Conservation (phyloP, 30 jellyfish, hydroid and myxozoan genomes). For the Aurelia sp. region DNA sequence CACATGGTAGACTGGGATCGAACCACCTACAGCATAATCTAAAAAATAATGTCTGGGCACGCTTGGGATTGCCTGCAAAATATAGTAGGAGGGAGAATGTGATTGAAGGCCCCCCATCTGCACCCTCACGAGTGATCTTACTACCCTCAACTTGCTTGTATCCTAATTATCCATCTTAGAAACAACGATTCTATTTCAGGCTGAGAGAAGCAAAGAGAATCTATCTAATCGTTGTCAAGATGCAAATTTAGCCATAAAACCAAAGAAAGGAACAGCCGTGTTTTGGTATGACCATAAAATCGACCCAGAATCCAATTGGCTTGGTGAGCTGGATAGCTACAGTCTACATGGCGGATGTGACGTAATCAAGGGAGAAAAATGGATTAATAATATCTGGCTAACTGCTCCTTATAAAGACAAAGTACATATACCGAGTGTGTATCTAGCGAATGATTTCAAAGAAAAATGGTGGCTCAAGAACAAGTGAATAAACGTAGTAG, state of each 20-base stretch:
- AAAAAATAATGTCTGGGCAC: too few species aligned
- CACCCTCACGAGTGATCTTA: too few species aligned
- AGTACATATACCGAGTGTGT: slow-evolving; percentile 65
- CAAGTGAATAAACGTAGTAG: too few species aligned
- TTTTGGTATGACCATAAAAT: slow-evolving; percentile 93
- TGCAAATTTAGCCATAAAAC: slow-evolving; percentile 85
- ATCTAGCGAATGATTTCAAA: slow-evolving; percentile 1
- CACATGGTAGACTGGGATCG: too few species aligned
- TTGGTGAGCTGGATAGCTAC: slow-evolving; percentile 87
- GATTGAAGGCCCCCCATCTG: too few species aligned
- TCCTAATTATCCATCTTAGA: too few species aligned
- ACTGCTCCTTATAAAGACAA: slow-evolving; percentile 80
- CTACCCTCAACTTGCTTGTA: too few species aligned
- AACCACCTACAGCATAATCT: too few species aligned
- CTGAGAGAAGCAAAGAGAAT: slow-evolving; percentile 24
- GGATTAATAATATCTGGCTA: slow-evolving; percentile 97
- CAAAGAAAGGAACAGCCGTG: slow-evolving; percentile 85
- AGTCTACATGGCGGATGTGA: slow-evolving; percentile 99
- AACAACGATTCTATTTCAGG: slow-evolving; percentile 22
- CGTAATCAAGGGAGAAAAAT: slow-evolving; percentile 95
- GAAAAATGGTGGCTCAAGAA: neutral
- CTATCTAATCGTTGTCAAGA: slow-evolving; percentile 81
- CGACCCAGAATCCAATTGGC: slow-evolving; percentile 77
- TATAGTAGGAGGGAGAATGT: too few species aligned
- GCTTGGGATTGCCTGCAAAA: too few species aligned